These are phyloP conservation scores for Drosophila melanogaster DNA, from an alignment of 1,140 invertebrate genomes.

Conservation along the genomic window DNA sequence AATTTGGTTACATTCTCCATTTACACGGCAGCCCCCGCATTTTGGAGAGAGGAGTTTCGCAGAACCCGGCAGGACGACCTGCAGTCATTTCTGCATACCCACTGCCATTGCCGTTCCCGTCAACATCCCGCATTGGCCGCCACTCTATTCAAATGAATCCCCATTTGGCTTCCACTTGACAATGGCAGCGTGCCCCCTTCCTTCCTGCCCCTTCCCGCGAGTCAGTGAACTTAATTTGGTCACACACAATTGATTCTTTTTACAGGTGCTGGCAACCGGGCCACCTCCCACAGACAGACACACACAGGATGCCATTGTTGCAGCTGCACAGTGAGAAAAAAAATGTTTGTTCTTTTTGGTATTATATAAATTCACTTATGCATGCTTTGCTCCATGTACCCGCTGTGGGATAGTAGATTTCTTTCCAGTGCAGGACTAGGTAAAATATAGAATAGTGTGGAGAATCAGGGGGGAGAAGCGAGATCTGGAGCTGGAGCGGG, in stretches of 20 bases:
- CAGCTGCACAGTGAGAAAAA: slow-evolving; percentile 8
- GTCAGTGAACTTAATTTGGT: slow-evolving; percentile 81
- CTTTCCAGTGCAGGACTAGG: slow-evolving; percentile 9
- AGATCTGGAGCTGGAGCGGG: slow-evolving; percentile 13
- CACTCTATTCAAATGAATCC: slow-evolving; percentile 78
- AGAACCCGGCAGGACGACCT: slow-evolving; percentile 14
- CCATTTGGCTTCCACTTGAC: slow-evolving; percentile 78
- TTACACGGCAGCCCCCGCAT: slow-evolving; percentile 24
- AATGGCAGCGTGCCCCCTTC: slow-evolving; percentile 53
- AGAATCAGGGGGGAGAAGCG: slow-evolving; percentile 6
- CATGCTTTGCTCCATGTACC: too few species aligned
- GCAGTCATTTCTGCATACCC: slow-evolving; percentile 19
- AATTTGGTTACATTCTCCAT: slow-evolving; percentile 69
- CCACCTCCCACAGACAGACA: slow-evolving; percentile 16
- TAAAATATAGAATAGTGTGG: slow-evolving; percentile 2
- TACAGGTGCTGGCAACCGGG: slow-evolving; percentile 53
- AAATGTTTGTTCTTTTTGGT: not conserved
- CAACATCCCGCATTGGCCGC: slow-evolving; percentile 16
- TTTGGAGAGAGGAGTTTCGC: not conserved
- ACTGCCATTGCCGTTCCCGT: too few species aligned
- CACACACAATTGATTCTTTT: slow-evolving; percentile 82
- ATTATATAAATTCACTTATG: not conserved
- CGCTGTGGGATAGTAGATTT: not conserved
- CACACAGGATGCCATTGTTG: slow-evolving; percentile 52
- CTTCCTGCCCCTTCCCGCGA: slow-evolving; percentile 13